Conservation (phyloP, 2,113 vertebrate species). For the Bubo bubo region DNA sequence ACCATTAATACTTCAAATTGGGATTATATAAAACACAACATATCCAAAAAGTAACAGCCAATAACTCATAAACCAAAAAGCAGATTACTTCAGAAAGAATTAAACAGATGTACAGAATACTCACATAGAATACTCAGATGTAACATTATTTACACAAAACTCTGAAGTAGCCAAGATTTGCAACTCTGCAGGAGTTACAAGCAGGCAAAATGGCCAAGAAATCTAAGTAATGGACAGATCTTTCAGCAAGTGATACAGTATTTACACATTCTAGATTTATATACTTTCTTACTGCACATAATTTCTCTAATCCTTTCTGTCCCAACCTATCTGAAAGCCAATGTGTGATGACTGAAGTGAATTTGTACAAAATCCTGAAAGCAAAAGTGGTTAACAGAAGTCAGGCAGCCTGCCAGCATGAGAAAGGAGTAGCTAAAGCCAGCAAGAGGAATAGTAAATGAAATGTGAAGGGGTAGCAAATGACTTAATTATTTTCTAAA, state of each 20-base stretch:
- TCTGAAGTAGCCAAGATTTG: background rate
- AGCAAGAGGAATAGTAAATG: background rate
- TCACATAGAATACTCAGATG: background rate
- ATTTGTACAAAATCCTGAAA: background rate
- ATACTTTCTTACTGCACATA: background rate
- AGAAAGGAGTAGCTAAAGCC: background rate
- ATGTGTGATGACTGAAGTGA: background rate
- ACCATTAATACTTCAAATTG: background rate
- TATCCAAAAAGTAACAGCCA: background rate
- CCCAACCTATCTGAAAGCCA: background rate
- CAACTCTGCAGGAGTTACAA: background rate
- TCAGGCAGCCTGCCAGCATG: background rate
- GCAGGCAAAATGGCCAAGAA: background rate
- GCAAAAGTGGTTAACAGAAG: background rate
- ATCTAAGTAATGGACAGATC: background rate
- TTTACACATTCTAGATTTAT: background rate
- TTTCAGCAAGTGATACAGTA: background rate
- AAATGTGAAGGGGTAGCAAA: background rate
- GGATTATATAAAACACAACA: background rate
- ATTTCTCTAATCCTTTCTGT: background rate
- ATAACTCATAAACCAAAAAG: background rate
- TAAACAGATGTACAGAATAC: background rate
- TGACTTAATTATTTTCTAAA: background rate
- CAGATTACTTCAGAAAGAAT: background rate
- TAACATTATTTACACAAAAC: background rate